Evolutionary conservation across 2,797 vertebrate genomes (phyloP).

Genomic region (Balearica regulorum): DNA sequence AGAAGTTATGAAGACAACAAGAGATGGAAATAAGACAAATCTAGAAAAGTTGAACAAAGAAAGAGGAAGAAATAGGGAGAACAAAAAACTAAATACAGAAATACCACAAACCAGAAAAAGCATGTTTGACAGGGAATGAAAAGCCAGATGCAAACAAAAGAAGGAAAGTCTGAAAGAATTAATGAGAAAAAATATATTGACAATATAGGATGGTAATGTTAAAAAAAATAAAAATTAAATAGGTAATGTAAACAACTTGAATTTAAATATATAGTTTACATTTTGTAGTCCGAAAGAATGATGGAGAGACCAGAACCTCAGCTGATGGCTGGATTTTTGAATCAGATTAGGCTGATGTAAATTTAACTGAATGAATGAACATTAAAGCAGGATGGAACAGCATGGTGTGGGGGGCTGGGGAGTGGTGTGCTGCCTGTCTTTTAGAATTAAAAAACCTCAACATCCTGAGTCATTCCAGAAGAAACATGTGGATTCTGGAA

Average conservation of each 20-base stretch:
- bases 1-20: not conserved
- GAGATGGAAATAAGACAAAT: not conserved
- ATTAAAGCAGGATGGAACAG: not conserved
- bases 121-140: not conserved
- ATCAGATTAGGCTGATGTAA: not conserved
- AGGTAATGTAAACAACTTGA: not conserved
- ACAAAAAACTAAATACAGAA: not conserved
- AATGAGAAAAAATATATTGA: not conserved
- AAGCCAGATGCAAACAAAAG: not conserved
- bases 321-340: not conserved
- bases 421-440: not conserved
- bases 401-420: accelerated
- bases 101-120: not conserved
- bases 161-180: not conserved
- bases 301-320: not conserved
- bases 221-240: not conserved
- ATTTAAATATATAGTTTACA: not conserved
- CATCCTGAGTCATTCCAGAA: not conserved
- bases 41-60: not conserved
- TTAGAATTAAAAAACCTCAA: not conserved
- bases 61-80: not conserved
- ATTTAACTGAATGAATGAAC: not conserved
- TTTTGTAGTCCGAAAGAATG: not conserved
- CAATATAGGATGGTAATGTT: not conserved
- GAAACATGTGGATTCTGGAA: not conserved